A percentile compares a stretch with the other conserved stretches of the same genome.
Evolutionary conservation across 2,113 vertebrate species (phyloP).

Genomic region (Pseudopodoces humilis): DNA sequence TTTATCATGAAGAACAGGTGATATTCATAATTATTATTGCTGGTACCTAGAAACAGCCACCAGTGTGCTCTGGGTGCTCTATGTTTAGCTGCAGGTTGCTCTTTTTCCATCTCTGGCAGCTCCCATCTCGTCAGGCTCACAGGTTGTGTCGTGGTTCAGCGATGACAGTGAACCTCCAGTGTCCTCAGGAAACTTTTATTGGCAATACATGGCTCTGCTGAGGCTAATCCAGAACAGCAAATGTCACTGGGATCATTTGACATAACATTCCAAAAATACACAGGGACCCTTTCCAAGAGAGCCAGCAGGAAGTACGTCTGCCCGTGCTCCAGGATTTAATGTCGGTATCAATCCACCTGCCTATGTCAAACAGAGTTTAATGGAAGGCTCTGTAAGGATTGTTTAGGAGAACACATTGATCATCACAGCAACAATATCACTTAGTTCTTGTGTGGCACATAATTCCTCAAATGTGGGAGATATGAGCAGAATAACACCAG

Average conservation of each 20-base stretch:
- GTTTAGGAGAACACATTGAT: neutral
- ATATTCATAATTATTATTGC: neutral
- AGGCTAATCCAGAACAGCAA: slow-evolving; percentile 10
- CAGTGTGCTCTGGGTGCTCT: neutral
- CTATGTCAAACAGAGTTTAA: neutral
- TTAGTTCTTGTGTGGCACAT: neutral
- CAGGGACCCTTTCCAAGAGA: slow-evolving; percentile 23
- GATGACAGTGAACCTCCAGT: neutral
- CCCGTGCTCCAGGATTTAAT: neutral
- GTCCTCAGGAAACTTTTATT: slow-evolving; percentile 5
- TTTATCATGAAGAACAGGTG: neutral
- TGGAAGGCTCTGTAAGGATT: neutral
- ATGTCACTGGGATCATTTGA: slow-evolving; percentile 51
- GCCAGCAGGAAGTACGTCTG: neutral
- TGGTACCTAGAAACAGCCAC: neutral
- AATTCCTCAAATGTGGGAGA: neutral
- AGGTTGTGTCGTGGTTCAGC: neutral
- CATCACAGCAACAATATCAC: neutral
- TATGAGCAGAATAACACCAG: neutral
- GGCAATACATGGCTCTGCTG: neutral
- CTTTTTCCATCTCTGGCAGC: neutral
- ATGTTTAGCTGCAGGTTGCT: neutral
- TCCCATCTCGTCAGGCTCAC: neutral
- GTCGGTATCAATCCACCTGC: neutral
- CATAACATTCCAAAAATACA: slow-evolving; percentile 61